phyloP scores from a whole-genome alignment of 2,113 vertebrate species.

The Empidonax traillii region DNA sequence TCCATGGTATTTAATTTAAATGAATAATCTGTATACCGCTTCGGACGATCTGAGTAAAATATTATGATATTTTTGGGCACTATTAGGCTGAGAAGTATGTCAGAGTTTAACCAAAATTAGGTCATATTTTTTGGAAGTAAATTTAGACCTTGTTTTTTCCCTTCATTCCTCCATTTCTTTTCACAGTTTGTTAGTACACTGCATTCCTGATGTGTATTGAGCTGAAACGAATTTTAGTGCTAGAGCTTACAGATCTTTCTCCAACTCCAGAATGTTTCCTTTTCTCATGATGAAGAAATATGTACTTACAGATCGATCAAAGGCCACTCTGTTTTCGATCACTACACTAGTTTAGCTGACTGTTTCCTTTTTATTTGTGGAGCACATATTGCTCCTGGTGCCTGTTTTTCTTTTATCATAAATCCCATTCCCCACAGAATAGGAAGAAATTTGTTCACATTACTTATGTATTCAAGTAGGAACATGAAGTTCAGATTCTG shows the following conservation, averaged over 20 bases:
- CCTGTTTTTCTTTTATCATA: constrained; percentile 16
- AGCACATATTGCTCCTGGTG: not conserved
- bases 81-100: not conserved
- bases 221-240: not conserved
- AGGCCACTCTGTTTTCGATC: constrained; percentile 31
- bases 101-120: not conserved
- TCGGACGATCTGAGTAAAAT: not conserved
- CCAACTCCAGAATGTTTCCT: constrained; percentile 2
- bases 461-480: constrained; percentile 33
- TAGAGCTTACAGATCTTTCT: not conserved
- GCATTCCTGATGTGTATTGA: constrained; percentile 16
- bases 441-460: constrained; percentile 19
- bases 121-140: not conserved
- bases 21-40: not conserved
- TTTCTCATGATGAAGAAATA: constrained; percentile 28
- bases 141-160: not conserved
- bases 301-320: not conserved
- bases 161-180: not conserved
- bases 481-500: not conserved
- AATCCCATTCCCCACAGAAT: constrained; percentile 3
- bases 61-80: not conserved
- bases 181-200: constrained; percentile 15
- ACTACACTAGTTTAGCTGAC: not conserved
- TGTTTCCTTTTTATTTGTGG: not conserved
- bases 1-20: not conserved